phyloP scores from a whole-genome alignment of 2,888 invertebrate species.

The Lasioglossum oenotherae region DNA sequence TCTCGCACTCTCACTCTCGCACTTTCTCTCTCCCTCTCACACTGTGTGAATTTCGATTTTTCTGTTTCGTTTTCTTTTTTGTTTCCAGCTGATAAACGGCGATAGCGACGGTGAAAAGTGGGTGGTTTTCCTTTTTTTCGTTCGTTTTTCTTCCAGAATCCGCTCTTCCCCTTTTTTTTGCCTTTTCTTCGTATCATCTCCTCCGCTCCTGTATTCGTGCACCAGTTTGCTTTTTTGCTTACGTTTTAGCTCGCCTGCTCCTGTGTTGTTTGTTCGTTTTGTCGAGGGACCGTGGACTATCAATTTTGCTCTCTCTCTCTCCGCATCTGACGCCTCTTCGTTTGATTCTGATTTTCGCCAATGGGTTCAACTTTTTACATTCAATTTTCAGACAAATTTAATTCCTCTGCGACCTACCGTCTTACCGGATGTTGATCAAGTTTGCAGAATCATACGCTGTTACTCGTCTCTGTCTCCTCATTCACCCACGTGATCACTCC shows the following conservation, averaged over 20 bases:
- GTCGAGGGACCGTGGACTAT: slow-evolving; percentile 73
- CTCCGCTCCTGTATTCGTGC: slow-evolving; percentile 66
- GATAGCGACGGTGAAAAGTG: slow-evolving; percentile 65
- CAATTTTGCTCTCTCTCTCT: slow-evolving; percentile 29
- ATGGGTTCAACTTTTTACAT: not conserved
- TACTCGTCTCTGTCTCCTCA: slow-evolving; percentile 8
- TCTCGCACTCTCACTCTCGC: not conserved
- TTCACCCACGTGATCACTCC: not conserved
- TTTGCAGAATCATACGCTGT: not conserved
- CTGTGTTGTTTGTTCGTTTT: slow-evolving; percentile 61
- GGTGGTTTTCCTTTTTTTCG: slow-evolving; percentile 49
- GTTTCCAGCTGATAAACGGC: slow-evolving; percentile 56
- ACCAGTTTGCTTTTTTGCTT: slow-evolving; percentile 50
- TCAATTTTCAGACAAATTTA: not conserved
- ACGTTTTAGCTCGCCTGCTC: slow-evolving; percentile 21
- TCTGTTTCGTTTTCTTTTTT: slow-evolving; percentile 22
- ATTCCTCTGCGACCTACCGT: not conserved
- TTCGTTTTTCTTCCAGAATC: slow-evolving; percentile 37
- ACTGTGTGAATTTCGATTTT: not conserved
- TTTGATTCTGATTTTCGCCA: slow-evolving; percentile 26
- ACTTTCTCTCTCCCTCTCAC: not conserved
- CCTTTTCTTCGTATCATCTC: slow-evolving; percentile 50
- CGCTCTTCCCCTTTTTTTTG: slow-evolving; percentile 27
- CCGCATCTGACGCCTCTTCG: slow-evolving; percentile 12
- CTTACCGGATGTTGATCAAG: not conserved